These are phyloP conservation scores for Druon quercuslanigerum DNA, from an alignment of 1,140 invertebrate genomes.

Conservation along the genomic window DNA sequence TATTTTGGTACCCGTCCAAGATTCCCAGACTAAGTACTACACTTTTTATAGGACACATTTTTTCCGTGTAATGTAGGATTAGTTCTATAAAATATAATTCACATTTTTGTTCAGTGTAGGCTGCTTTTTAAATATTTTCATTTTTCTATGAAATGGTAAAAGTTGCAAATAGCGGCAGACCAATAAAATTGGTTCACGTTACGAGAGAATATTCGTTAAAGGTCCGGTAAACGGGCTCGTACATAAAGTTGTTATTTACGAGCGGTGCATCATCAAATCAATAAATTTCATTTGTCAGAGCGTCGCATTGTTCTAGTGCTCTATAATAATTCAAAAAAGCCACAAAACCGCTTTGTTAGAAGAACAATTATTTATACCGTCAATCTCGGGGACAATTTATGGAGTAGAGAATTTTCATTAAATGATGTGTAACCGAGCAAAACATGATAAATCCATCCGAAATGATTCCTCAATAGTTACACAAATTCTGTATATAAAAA, in stretches of 20 bases:
- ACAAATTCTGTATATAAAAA: no score
- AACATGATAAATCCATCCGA: no score
- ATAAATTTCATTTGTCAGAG: constrained; percentile 35
- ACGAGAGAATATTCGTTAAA: background rate
- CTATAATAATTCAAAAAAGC: constrained; percentile 2
- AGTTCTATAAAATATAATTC: no score
- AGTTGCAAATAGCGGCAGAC: background rate
- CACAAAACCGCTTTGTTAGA: background rate
- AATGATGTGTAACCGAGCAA: background rate
- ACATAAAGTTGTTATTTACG: constrained; percentile 15
- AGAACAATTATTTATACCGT: constrained; percentile 27
- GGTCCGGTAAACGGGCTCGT: background rate
- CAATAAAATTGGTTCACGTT: background rate
- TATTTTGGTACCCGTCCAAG: no score
- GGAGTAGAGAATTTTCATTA: constrained; percentile 15
- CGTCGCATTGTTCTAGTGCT: background rate
- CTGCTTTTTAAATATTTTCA: no score
- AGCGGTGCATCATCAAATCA: constrained; percentile 20
- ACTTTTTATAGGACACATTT: no score
- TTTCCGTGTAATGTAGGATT: no score
- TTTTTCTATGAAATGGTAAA: no score
- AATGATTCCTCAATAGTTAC: no score
- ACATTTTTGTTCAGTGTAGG: no score
- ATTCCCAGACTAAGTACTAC: no score
- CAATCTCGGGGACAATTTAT: constrained; percentile 3